Conservation (phyloP, 2,113 vertebrate genomes). For the Neodon shergylaensis region DNA sequence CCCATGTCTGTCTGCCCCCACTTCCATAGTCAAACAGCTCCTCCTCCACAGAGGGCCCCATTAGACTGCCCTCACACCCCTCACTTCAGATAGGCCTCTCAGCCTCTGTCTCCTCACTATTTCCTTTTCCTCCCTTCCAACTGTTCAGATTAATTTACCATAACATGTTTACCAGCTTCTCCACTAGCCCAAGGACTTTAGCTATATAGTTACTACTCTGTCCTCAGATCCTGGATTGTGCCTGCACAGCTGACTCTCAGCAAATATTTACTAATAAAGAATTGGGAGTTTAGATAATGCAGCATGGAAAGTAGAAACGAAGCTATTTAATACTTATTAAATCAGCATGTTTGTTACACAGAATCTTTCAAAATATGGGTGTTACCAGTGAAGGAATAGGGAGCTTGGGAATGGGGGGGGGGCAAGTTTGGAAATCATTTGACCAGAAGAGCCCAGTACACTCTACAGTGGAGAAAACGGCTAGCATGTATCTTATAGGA, state of each 20-base stretch:
- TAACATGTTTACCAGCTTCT: constrained; percentile 29
- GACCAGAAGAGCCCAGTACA: not conserved
- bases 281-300: not conserved
- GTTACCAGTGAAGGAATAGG: not conserved
- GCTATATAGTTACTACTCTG: not conserved
- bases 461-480: not conserved
- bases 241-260: not conserved
- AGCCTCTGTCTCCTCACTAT: not conserved
- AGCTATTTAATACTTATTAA: constrained; percentile 46
- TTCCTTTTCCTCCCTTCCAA: not conserved
- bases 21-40: not conserved
- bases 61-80: not conserved
- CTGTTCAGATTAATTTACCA: not conserved
- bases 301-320: not conserved
- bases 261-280: constrained; percentile 21
- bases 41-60: not conserved
- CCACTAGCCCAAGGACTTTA: not conserved
- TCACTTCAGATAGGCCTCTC: not conserved
- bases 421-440: not conserved
- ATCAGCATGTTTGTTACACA: not conserved
- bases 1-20: not conserved
- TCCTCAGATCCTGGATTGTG: not conserved
- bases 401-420: not conserved
- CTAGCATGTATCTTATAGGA: not conserved
- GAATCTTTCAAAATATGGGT: constrained; percentile 41